Conservation (phyloP, 2,113 vertebrate species). For the Balaeniceps rex region DNA sequence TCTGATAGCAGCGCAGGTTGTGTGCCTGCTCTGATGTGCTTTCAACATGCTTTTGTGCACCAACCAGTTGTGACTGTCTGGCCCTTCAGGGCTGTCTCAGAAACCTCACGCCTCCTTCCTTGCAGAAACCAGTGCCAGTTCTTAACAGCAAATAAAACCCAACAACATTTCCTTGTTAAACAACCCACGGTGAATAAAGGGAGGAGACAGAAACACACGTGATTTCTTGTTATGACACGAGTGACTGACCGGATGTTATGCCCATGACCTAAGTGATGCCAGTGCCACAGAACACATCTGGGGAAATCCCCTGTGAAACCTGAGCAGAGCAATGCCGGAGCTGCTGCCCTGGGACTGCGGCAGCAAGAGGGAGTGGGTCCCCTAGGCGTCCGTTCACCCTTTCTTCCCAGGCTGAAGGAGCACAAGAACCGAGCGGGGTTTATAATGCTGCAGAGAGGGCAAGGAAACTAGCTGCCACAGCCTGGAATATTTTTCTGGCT, state of each 20-base stretch:
- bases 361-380: neutral
- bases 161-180: neutral
- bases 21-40: neutral
- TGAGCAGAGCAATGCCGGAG: neutral
- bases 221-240: neutral
- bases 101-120: neutral
- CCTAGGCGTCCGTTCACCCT: accelerated
- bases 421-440: neutral
- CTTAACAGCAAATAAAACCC: neutral
- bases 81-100: neutral
- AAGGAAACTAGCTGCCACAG: neutral
- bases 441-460: neutral
- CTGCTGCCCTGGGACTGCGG: neutral
- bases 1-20: neutral
- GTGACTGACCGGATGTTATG: neutral
- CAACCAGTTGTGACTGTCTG: neutral
- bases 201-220: neutral
- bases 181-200: accelerated
- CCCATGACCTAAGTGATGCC: neutral
- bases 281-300: neutral
- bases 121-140: neutral
- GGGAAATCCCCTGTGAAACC: neutral
- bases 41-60: neutral
- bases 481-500: neutral
- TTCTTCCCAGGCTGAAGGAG: neutral